Evolutionary conservation across 1,140 invertebrate species (phyloP).

Genomic region (Anthonomus grandis): DNA sequence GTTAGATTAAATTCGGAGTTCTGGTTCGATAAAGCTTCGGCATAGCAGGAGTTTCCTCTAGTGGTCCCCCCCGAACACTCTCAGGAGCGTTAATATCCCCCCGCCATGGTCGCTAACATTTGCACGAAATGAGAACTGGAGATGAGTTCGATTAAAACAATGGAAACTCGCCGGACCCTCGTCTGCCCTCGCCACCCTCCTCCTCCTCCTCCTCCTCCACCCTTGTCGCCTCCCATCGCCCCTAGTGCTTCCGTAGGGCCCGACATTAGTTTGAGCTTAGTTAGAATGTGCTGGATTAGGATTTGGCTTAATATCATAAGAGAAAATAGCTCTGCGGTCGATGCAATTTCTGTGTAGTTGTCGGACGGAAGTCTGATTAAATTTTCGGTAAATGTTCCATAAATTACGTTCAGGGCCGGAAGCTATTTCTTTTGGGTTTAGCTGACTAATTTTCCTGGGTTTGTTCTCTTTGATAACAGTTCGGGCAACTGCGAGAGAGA

Average conservation of each 20-base stretch:
- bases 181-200: conserved; percentile 19
- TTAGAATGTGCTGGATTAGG: conserved; percentile 33
- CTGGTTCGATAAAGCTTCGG: conserved; percentile 44
- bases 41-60: conserved; percentile 16
- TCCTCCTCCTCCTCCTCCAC: conserved; percentile 8
- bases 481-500: conserved; percentile 1
- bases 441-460: conserved; percentile 22
- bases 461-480: conserved; percentile 15
- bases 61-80: conserved; percentile 36
- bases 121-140: conserved; percentile 48
- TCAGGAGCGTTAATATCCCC: conserved; percentile 47
- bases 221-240: conserved; percentile 1
- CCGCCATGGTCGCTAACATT: conserved; percentile 44
- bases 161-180: conserved; percentile 37
- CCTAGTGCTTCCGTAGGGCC: conserved; percentile 22
- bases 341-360: conserved; percentile 27
- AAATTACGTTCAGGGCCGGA: conserved; percentile 10
- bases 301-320: conserved; percentile 36
- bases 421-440: conserved; percentile 18
- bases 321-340: conserved; percentile 32
- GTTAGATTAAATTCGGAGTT: too few species aligned
- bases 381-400: conserved; percentile 22
- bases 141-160: conserved; percentile 50
- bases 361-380: conserved; percentile 21
- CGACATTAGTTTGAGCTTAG: conserved; percentile 35